Conservation (phyloP, 1,140 invertebrate species). For the Microplitis demolitor region DNA sequence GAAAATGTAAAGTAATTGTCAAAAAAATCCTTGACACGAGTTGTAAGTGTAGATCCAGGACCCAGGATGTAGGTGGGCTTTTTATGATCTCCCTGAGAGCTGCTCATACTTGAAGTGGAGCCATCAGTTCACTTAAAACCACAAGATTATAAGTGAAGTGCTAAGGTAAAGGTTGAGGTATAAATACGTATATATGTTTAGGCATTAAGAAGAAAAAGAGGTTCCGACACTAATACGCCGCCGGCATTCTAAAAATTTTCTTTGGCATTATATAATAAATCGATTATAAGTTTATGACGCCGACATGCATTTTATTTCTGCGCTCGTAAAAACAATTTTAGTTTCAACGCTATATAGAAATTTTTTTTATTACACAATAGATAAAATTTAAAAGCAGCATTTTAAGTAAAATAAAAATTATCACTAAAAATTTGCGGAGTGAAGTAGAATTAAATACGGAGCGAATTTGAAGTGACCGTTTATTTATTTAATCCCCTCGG, state of each 20-base stretch:
- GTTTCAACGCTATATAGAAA: background rate
- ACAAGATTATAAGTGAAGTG: background rate
- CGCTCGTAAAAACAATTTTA: slow-evolving; percentile 23
- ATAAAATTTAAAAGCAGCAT: too few species aligned
- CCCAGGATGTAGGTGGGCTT: background rate
- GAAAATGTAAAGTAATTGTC: too few species aligned
- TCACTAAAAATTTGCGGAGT: too few species aligned
- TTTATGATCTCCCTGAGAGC: slow-evolving; percentile 8
- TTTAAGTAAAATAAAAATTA: too few species aligned
- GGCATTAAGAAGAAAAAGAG: too few species aligned
- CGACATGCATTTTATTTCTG: slow-evolving; percentile 5
- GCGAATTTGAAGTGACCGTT: too few species aligned
- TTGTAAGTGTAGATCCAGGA: too few species aligned
- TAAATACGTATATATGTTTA: too few species aligned
- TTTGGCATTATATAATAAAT: slow-evolving; percentile 40
- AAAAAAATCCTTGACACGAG: too few species aligned
- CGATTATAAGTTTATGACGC: slow-evolving; percentile 50
- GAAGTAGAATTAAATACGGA: too few species aligned
- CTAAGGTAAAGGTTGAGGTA: background rate
- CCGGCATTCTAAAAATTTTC: slow-evolving; percentile 8
- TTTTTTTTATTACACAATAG: too few species aligned
- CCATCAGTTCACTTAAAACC: background rate
- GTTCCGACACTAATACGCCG: background rate
- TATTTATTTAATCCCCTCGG: too few species aligned
- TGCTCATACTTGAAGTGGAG: background rate